A percentile compares a stretch with the other conserved stretches of the same genome.
phyloP scores from a whole-genome alignment of 1,140 invertebrate species.

The Drosophila pseudoobscura region DNA sequence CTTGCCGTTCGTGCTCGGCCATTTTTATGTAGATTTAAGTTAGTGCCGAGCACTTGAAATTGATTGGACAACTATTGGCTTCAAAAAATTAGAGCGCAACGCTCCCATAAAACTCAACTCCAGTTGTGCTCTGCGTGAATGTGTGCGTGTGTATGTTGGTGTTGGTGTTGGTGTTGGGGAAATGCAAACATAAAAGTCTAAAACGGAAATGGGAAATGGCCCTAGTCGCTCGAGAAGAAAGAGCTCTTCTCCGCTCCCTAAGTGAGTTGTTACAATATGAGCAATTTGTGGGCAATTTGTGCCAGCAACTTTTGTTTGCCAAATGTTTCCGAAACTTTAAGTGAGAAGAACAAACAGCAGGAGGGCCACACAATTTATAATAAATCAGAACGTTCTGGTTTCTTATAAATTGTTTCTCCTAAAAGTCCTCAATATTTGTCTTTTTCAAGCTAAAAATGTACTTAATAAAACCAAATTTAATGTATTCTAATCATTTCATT shows the following conservation, averaged over 20 bases:
- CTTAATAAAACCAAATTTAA: too few relatives aligned
- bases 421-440: too few relatives aligned
- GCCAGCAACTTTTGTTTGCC: slow-evolving; percentile 25
- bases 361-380: not conserved
- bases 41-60: slow-evolving; percentile 70
- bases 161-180: slow-evolving; percentile 3
- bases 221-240: slow-evolving; percentile 15
- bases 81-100: slow-evolving; percentile 74
- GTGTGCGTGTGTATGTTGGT: not conserved
- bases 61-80: slow-evolving; percentile 77
- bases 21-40: slow-evolving; percentile 77
- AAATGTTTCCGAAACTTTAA: slow-evolving; percentile 22
- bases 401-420: too few relatives aligned
- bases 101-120: slow-evolving; percentile 61
- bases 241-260: slow-evolving; percentile 8
- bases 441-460: too few relatives aligned
- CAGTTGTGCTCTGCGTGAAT: not conserved
- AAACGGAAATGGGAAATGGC: slow-evolving; percentile 62
- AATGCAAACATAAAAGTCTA: slow-evolving; percentile 73
- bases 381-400: too few relatives aligned
- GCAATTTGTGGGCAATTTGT: slow-evolving; percentile 56
- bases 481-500: too few relatives aligned
- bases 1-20: slow-evolving; percentile 22
- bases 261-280: slow-evolving; percentile 65
- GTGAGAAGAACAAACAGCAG: not conserved